A percentile compares a stretch with the other conserved stretches of the same genome.
Conservation (phyloP, 2,797 vertebrate species). For the Gadopsis bispinosus region DNA sequence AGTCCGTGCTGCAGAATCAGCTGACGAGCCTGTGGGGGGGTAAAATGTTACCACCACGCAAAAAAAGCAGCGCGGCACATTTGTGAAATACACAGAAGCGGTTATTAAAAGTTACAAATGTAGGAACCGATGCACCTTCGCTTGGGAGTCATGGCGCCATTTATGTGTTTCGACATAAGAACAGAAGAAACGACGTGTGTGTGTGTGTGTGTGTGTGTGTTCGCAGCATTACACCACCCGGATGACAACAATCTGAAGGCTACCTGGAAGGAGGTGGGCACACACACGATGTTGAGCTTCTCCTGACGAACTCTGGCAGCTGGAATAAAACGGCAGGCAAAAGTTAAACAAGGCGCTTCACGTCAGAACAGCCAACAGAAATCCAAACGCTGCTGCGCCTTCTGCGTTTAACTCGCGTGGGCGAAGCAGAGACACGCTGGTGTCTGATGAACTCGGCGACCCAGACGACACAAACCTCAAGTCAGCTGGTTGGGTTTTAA, state of each 20-base stretch:
- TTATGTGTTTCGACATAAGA: no score
- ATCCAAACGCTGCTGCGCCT: background rate
- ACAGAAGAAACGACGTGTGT: no score
- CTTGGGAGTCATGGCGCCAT: background rate
- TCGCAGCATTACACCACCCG: background rate
- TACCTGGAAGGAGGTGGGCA: constrained; percentile 98
- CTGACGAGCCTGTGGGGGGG: constrained; percentile 90
- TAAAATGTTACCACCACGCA: background rate
- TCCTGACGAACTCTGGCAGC: constrained; percentile 93
- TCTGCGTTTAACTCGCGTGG: background rate
- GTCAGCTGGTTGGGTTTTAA: background rate
- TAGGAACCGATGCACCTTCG: background rate
- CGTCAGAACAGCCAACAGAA: fast-evolving
- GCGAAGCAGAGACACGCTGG: background rate
- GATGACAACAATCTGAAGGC: constrained; percentile 20
- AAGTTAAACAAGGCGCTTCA: background rate
- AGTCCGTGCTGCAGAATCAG: constrained; percentile 94
- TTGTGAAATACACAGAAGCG: background rate
- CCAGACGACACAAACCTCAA: no score
- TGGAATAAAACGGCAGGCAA: constrained; percentile 66
- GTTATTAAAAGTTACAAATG: background rate
- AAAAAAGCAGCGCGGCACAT: background rate
- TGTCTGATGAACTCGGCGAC: no score
- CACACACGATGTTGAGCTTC: constrained; percentile 92
- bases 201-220: background rate